Conservation (phyloP, 2,888 invertebrate genomes). For the Teleogryllus oceanicus region DNA sequence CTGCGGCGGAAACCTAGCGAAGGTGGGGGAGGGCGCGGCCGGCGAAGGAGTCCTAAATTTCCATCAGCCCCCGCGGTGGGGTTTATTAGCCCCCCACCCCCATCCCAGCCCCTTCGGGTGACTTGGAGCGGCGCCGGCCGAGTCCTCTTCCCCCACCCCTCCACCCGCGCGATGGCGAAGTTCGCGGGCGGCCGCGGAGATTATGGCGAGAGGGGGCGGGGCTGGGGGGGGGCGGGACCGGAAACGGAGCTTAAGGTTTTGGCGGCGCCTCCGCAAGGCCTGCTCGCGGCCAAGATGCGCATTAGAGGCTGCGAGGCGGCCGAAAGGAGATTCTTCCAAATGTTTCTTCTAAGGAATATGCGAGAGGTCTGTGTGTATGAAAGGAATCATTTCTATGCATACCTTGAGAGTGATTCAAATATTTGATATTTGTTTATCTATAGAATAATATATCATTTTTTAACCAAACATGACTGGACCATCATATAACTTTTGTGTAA, state of each 20-base stretch:
- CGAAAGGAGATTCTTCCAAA: too few species aligned
- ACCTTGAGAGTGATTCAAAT: too few species aligned
- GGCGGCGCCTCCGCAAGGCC: background rate
- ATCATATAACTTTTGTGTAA: too few species aligned
- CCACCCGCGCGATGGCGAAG: background rate
- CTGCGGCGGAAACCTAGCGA: too few species aligned
- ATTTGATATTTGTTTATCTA: too few species aligned
- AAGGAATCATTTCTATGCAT: too few species aligned
- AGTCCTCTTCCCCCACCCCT: background rate
- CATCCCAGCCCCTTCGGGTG: background rate
- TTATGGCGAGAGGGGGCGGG: background rate
- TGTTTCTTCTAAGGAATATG: too few species aligned
- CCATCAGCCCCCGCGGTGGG: background rate
- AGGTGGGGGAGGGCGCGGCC: background rate
- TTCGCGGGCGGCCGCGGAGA: background rate
- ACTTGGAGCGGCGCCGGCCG: background rate
- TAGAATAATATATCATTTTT: too few species aligned
- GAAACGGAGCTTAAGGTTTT: background rate
- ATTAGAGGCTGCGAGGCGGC: too few species aligned
- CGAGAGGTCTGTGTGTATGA: too few species aligned
- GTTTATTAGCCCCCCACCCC: background rate
- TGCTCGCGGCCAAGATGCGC: too few species aligned
- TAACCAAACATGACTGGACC: too few species aligned
- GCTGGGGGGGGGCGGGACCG: background rate
- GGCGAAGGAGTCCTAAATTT: slow-evolving; percentile 5